Evolutionary conservation across 1,140 invertebrate genomes (phyloP).

Genomic region (Araneus ventricosus): DNA sequence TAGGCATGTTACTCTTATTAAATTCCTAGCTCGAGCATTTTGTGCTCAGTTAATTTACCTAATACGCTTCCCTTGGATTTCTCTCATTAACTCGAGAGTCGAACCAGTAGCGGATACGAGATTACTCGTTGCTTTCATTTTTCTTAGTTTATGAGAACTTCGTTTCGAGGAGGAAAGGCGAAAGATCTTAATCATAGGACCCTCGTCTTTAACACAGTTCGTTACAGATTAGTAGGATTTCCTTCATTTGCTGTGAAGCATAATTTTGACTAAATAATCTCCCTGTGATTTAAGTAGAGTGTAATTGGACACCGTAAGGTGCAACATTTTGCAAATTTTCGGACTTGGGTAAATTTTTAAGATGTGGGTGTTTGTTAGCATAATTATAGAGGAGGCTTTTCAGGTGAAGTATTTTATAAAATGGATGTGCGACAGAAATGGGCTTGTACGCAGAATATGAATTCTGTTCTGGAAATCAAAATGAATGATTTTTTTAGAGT

Average conservation of each 20-base stretch:
- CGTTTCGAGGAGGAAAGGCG: neutral
- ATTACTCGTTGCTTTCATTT: neutral
- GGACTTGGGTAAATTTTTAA: too few species aligned
- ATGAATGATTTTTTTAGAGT: too few species aligned
- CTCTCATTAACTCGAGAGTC: neutral
- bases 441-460: too few species aligned
- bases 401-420: too few species aligned
- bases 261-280: neutral
- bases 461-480: too few species aligned
- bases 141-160: neutral
- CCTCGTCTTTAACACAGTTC: neutral
- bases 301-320: too few species aligned
- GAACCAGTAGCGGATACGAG: neutral
- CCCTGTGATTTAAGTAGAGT: too few species aligned
- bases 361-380: too few species aligned
- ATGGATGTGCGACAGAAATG: too few species aligned
- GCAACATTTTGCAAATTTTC: too few species aligned
- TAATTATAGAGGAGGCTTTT: too few species aligned
- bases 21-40: neutral
- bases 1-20: neutral
- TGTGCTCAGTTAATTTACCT: neutral
- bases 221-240: neutral
- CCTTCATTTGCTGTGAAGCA: neutral
- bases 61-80: neutral
- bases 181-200: neutral